These are phyloP conservation scores for Manis javanica DNA, from an alignment of 2,797 vertebrate genomes.

Conservation along the genomic window DNA sequence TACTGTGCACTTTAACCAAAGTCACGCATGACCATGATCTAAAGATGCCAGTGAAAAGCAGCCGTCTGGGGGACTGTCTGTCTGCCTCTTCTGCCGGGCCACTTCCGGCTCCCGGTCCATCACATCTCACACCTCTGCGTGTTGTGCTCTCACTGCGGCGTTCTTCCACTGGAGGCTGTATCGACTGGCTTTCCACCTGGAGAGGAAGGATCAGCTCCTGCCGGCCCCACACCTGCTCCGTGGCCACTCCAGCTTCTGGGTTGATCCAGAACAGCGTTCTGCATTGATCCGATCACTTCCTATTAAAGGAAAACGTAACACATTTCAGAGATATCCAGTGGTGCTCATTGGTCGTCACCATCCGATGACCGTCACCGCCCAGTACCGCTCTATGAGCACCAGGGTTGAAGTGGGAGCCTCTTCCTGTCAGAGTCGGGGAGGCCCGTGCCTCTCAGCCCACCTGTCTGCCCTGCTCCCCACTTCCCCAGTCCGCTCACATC, in stretches of 20 bases:
- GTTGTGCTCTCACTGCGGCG: rapidly evolving
- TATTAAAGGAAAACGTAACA: too few species aligned
- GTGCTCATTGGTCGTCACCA: too few species aligned
- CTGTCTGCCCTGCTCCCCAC: background rate
- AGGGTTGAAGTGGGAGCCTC: too few species aligned
- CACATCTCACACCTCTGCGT: rapidly evolving
- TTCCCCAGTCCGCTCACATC: background rate
- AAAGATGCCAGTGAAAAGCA: background rate
- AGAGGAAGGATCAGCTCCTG: background rate
- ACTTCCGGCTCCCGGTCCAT: rapidly evolving
- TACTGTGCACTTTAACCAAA: background rate
- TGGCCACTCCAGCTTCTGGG: background rate
- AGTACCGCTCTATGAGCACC: too few species aligned
- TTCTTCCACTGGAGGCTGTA: rapidly evolving
- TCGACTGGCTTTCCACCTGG: background rate
- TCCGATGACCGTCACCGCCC: too few species aligned
- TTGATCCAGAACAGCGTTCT: background rate
- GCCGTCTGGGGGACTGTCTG: too few species aligned
- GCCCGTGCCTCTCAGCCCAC: background rate
- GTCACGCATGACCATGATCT: background rate
- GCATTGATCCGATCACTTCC: rapidly evolving
- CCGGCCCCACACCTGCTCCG: background rate
- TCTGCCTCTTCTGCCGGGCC: too few species aligned
- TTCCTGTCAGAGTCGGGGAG: too few species aligned
- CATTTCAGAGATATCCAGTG: rapidly evolving